Evolutionary conservation across 2,113 vertebrate genomes (phyloP), one percentile per base, ranked within the genome.

Genomic region (Xenus cinereus): DNA sequence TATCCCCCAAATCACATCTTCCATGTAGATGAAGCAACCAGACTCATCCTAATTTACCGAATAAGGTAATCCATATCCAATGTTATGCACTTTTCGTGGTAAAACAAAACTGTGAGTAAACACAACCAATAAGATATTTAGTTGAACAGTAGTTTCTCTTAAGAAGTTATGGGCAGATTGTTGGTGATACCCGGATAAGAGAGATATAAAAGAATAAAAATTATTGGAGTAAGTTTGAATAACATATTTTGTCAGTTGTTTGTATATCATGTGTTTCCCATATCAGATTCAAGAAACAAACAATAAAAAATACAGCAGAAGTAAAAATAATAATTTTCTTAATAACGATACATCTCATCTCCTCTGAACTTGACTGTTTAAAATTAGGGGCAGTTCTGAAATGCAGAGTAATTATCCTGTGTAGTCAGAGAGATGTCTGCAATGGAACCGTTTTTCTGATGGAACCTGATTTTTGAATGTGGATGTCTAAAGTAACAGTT

Each of bases 1-100:
- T 99, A 99, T 91, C 98, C 99, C 12, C 99, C 99, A 63, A 99
- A 99, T 97, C 98, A 99, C 88, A 90, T 99, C 97, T 99, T 99
- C 93, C 99, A 99, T 72, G 48, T 99, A 81, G 97, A 99, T 81
- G 98, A 98, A 68, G 91, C 98, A 80, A 94, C 97, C 73, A 98
- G 87, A 60, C 98, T 99, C 92, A 97, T 13, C 33, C 81, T 99
- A 51, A 97, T 99, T 72, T 99, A 99, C 96, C 98, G 99, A 96
- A 97, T 99, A 97, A 99, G 96, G 96, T 97, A 97, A 86, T 79
- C 7, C 64, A 48, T 84, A 41, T 80, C 33, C 69, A 48, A 51
- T 75, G 7, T 76, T 74, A 23, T 1, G 7, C 10, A 10, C 21
- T 84, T 76, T 35, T 43, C 23, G 14, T 46, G 13, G 14, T 72